phyloP scores from a whole-genome alignment of 2,113 vertebrate species.

The Seriola rivoliana region DNA sequence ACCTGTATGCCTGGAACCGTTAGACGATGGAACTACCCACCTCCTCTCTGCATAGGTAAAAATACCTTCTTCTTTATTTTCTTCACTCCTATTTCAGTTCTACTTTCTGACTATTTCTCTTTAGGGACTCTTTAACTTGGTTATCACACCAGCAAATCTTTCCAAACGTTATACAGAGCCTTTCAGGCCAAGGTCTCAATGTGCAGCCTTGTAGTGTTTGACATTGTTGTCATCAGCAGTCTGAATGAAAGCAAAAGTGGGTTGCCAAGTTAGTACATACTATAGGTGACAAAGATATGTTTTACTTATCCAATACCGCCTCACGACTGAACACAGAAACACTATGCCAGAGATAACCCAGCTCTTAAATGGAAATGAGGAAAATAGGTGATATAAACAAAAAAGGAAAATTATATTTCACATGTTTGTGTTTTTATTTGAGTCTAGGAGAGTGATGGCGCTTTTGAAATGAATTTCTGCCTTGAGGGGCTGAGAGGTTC shows the following conservation, averaged over 20 bases:
- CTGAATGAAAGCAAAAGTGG: not conserved
- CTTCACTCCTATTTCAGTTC: not conserved
- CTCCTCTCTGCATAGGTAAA: constrained; percentile 96
- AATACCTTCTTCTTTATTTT: not conserved
- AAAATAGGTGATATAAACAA: not conserved
- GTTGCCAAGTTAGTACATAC: not conserved
- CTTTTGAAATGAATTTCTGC: constrained; percentile 20
- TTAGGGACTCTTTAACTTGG: not conserved
- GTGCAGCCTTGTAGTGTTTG: not conserved
- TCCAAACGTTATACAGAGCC: not conserved
- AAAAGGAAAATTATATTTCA: constrained; percentile 6
- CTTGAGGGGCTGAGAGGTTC: not conserved
- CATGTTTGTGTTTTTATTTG: not conserved
- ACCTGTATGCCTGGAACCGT: constrained; percentile 98
- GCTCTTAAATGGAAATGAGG: not conserved
- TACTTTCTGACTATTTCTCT: not conserved
- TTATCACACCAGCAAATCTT: not conserved
- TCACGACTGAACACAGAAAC: not conserved
- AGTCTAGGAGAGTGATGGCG: not conserved
- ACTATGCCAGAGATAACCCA: not conserved
- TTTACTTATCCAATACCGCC: not conserved
- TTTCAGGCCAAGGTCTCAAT: not conserved
- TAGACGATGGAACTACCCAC: constrained; percentile 97
- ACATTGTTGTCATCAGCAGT: not conserved
- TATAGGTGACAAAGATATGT: not conserved